Percentiles rank a stretch among this genome's conserved stretches.
phyloP scores from a whole-genome alignment of 1,140 invertebrate genomes.

The Danaus melanippus region DNA sequence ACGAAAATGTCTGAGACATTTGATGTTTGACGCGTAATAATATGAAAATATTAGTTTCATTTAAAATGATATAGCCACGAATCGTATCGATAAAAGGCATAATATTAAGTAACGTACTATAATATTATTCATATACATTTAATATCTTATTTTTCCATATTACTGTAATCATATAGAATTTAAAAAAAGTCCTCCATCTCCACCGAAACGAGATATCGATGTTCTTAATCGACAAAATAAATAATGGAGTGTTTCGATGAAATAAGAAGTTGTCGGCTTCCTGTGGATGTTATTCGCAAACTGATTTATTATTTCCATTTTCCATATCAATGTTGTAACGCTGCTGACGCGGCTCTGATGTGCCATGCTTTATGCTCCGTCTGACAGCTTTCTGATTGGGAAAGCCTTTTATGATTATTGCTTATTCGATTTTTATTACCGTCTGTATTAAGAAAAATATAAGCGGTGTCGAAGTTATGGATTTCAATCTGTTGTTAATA shows the following conservation, averaged over 20 bases:
- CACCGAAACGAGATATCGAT: slow-evolving; percentile 14
- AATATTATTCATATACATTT: slow-evolving; percentile 2
- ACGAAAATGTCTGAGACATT: too few species aligned
- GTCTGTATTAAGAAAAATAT: background rate
- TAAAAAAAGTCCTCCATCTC: too few species aligned
- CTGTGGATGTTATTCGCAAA: slow-evolving; percentile 21
- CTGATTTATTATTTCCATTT: slow-evolving; percentile 29
- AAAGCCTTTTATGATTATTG: slow-evolving; percentile 16
- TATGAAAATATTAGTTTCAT: too few species aligned
- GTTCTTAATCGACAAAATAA: slow-evolving; percentile 18
- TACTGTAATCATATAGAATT: slow-evolving; percentile 3
- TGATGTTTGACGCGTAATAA: too few species aligned
- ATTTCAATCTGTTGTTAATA: background rate
- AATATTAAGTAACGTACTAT: background rate
- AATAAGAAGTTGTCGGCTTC: slow-evolving; percentile 13
- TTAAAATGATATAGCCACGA: too few species aligned
- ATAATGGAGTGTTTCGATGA: slow-evolving; percentile 14
- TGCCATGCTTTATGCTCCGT: slow-evolving; percentile 2
- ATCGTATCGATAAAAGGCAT: too few species aligned
- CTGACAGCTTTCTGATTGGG: slow-evolving; percentile 17
- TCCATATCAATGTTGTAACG: slow-evolving; percentile 25
- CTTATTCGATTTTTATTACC: slow-evolving; percentile 13
- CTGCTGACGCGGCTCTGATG: slow-evolving; percentile 5
- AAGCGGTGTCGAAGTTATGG: background rate
- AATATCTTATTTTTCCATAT: slow-evolving; percentile 9